phyloP scores from a whole-genome alignment of 1,140 invertebrate genomes.

The Meloidogyne chitwoodi region DNA sequence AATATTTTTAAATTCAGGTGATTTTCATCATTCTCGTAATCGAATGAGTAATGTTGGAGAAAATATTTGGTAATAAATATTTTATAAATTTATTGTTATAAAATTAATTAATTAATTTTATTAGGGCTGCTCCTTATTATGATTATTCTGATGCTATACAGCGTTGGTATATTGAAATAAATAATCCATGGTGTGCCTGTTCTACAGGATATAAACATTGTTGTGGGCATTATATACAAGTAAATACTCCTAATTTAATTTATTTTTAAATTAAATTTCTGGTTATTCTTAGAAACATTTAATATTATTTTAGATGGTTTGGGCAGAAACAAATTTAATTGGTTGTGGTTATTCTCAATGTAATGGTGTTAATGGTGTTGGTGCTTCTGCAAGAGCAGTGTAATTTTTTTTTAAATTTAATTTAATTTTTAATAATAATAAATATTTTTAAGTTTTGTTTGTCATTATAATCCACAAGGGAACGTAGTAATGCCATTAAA shows the following conservation, averaged over 20 bases:
- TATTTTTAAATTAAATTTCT: neutral
- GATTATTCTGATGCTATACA: constrained; percentile 58
- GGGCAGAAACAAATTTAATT: constrained; percentile 56
- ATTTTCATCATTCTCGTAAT: constrained; percentile 46
- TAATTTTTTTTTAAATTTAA: neutral
- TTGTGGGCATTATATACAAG: constrained; percentile 59
- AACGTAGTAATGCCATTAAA: constrained; percentile 42
- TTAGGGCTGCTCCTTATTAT: constrained; percentile 55
- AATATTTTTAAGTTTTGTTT: constrained; percentile 48
- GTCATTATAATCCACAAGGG: constrained; percentile 59
- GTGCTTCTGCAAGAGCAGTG: constrained; percentile 18
- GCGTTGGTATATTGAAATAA: constrained; percentile 55
- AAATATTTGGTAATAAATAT: constrained; percentile 43
- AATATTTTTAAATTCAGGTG: neutral
- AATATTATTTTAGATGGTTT: constrained; percentile 53
- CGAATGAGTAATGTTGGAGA: constrained; percentile 54
- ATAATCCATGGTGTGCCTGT: constrained; percentile 57
- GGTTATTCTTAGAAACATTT: neutral
- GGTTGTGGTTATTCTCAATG: constrained; percentile 57
- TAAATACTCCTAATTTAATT: constrained; percentile 18
- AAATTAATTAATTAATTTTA: neutral
- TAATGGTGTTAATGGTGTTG: constrained; percentile 50
- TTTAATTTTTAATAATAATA: neutral
- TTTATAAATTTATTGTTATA: neutral
- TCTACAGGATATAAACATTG: constrained; percentile 59